Evolutionary conservation across 2,113 vertebrate genomes (phyloP), one percentile per base, ranked within the genome.

Genomic region (Trinectes maculatus): DNA sequence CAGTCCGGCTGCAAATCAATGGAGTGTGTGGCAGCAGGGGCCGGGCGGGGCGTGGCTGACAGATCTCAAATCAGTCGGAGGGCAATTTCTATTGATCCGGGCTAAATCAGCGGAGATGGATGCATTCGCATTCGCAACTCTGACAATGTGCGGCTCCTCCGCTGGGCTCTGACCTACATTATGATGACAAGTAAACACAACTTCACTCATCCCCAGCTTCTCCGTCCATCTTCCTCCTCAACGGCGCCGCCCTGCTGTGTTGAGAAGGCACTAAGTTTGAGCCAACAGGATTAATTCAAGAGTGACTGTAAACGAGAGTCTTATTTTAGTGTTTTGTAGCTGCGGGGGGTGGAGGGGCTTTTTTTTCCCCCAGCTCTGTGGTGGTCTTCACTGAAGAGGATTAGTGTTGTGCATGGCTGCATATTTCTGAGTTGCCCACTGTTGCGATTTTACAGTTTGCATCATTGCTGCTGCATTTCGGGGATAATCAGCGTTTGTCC

Each of bases 161-260:
- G 12, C 61, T 73, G 86, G 85, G 86, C 78, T 85, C 79, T 92
- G 91, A 91, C 92, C 91, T 87, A 92, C 88, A 90, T 91, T 82
- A 75, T 19, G 16, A 60, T 79, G 80, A 88, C 88, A 85, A 88
- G 86, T 84, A 86, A 91, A 93, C 85, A 91, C 75, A 79, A 88
- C 89, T 86, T 92, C 86, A 82, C 71, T 68, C 21, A 21, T 82
- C 73, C 71, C 71, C 42, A 22, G 10, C 74, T 55, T 80, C 67
- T 29, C 69, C 51, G 48, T 33, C 53, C 40, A 43, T 62, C 44
- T 36, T 40, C 42, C 52, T 34, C 18, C 40, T 54, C 64, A 42
- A 37, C 61, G 29, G 12, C 62, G 21, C 10, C 55, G 31, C 25
- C 21, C 63, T 42, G 22, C 67, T 34, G 12, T 37, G 11, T 70